Conservation (phyloP, 2,797 vertebrate genomes). For the Pelobates cultripes region DNA sequence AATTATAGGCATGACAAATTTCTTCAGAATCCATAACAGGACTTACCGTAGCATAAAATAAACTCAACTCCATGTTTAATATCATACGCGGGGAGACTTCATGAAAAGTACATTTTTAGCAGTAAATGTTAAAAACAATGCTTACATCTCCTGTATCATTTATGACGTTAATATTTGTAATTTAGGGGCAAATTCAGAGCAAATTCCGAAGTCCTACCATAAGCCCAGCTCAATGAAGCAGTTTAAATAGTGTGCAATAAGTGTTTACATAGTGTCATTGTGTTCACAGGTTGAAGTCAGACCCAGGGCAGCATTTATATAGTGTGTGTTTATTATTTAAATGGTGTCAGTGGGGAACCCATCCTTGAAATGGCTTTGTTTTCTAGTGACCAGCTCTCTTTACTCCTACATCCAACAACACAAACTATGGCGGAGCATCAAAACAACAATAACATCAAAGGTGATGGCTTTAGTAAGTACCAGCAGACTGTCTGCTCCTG, state of each 20-base stretch:
- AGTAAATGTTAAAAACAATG: too few relatives aligned
- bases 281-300: conserved; percentile 55
- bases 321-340: conserved; percentile 61
- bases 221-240: not conserved
- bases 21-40: too few relatives aligned
- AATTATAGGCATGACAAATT: too few relatives aligned
- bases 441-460: conserved; percentile 73
- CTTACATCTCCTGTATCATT: too few relatives aligned
- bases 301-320: conserved; percentile 58
- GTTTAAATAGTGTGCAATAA: not conserved
- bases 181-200: too few relatives aligned
- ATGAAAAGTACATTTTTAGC: too few relatives aligned
- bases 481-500: conserved; percentile 62
- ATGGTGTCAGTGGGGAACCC: conserved; percentile 59
- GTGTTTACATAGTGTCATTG: conserved; percentile 24
- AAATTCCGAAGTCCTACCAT: not conserved
- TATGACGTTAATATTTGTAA: too few relatives aligned
- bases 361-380: conserved; percentile 58
- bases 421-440: conserved; percentile 64
- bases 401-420: conserved; percentile 39
- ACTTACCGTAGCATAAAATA: too few relatives aligned
- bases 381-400: conserved; percentile 16
- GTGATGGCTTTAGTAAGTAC: conserved; percentile 68
- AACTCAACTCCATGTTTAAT: too few relatives aligned
- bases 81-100: too few relatives aligned